Base-by-base conservation (phyloP, 2,113 vertebrate species). In the Meriones unguiculatus region DNA sequence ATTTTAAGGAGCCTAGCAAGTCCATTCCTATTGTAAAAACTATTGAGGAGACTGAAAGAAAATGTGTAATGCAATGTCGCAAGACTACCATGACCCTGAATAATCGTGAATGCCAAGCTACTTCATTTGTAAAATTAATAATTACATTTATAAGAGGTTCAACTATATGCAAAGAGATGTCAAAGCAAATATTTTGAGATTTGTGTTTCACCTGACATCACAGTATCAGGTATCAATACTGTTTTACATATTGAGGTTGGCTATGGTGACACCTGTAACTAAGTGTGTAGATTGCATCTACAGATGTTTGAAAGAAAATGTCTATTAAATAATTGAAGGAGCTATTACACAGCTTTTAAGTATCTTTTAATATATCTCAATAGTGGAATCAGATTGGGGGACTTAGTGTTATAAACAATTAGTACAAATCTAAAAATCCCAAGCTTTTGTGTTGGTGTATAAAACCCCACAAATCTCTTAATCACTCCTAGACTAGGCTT, bases 401-500 rank as follows among this genome's bases (percentile, higher is more conserved):
- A 50, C 64, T 41, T 70, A 81, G 91, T 46, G 15, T 95, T 80
- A 89, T 89, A 97, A 97, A 93, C 17, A 82, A 91, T 95, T 97
- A 95, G 89, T 65, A 87, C 5, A 93, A 93, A 57, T 50, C 92
- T 91, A 77, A 0, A 46, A 1, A 87, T 94, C 69, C 75, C 28
- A 77, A 96, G 90, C 30, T 25, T 97, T 97, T 94, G 78, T 86
- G 70, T 89, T 76, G 91, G 76, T 69, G 25, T 91, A 95, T 93
- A 96, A 95, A 98, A 70, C 62, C 91, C 86, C 57, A 84, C 78
- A 90, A 95, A 96, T 97, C 97, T 97, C 94, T 97, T 97, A 96
- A 97, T 97, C 95, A 95, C 86, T 78, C 78, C 54, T n/a, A 85
- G 84, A 28, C 76, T 30, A 59, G 72, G 70, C 88, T 97, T 97